Percentiles rank a stretch among this genome's conserved stretches.
These are phyloP conservation scores for Epiblema foenella DNA, from an alignment of 2,888 invertebrate genomes.

Conservation along the genomic window DNA sequence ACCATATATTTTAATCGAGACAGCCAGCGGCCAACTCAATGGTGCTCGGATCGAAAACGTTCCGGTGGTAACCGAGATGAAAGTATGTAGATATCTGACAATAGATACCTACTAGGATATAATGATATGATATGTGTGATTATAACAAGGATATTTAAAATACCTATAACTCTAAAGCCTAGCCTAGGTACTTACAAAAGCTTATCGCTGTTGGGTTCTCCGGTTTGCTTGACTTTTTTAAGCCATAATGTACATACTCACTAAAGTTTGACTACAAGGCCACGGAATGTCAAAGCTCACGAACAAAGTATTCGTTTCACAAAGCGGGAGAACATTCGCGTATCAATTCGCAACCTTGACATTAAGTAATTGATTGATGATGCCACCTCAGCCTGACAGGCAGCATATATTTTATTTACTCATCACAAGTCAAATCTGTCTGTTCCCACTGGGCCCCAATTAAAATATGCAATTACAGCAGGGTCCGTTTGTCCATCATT, in stretches of 20 bases:
- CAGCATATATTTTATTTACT: not conserved
- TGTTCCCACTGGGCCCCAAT: constrained; percentile 3
- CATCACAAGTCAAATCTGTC: not conserved
- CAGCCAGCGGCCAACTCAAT: constrained; percentile 50
- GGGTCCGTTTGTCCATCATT: constrained; percentile 1
- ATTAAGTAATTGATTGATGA: constrained; percentile 48
- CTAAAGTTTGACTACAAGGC: constrained; percentile 46
- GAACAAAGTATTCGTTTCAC: constrained; percentile 44
- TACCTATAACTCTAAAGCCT: not conserved
- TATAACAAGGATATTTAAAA: not conserved
- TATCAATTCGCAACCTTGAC: constrained; percentile 48
- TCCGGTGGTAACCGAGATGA: constrained; percentile 4
- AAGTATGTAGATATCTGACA: constrained; percentile 2
- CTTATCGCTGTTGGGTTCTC: no score
- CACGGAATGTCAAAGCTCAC: constrained; percentile 50
- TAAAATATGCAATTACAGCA: constrained; percentile 6
- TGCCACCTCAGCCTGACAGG: constrained; percentile 31
- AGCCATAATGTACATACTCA: constrained; percentile 11
- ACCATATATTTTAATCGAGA: constrained; percentile 66
- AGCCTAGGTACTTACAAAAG: not conserved
- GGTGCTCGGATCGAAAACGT: constrained; percentile 19
- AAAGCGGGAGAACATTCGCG: constrained; percentile 44
- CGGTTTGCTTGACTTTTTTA: not conserved
- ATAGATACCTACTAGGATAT: not conserved
- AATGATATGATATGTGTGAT: constrained; percentile 1